These are phyloP conservation scores for Eulemur mongoz DNA, from an alignment of 2,797 vertebrate genomes.

Conservation along the genomic window DNA sequence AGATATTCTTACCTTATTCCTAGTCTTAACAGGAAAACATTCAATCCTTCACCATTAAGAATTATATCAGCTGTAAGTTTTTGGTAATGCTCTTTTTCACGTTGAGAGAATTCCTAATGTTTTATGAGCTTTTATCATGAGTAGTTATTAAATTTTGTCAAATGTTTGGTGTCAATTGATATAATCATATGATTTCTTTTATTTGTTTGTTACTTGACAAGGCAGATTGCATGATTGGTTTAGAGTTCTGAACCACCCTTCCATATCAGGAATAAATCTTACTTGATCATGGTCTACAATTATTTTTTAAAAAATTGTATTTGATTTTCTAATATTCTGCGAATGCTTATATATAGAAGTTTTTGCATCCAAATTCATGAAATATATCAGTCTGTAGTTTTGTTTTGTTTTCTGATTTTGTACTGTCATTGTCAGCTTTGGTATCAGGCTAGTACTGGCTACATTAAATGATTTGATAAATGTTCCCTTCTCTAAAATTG, in stretches of 20 bases:
- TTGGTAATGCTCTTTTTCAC: background rate
- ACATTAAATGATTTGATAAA: background rate
- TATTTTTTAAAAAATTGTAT: background rate
- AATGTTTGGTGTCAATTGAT: background rate
- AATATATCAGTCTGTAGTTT: background rate
- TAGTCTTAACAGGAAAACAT: background rate
- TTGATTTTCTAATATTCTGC: background rate
- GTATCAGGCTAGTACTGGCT: background rate
- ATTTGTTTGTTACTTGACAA: background rate
- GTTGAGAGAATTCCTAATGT: background rate
- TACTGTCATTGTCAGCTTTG: background rate
- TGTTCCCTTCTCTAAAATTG: background rate
- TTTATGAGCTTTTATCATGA: background rate
- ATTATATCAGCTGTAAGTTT: background rate
- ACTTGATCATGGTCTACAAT: background rate
- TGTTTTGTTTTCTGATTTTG: background rate
- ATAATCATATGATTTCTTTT: background rate
- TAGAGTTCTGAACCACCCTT: background rate
- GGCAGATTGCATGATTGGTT: background rate
- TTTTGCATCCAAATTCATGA: background rate
- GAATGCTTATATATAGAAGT: background rate
- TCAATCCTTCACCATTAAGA: background rate
- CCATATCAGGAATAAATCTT: background rate
- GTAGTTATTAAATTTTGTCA: background rate
- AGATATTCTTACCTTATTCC: background rate